phyloP scores from a whole-genome alignment of 2,888 invertebrate species.

The Ischnus inquisitorius region DNA sequence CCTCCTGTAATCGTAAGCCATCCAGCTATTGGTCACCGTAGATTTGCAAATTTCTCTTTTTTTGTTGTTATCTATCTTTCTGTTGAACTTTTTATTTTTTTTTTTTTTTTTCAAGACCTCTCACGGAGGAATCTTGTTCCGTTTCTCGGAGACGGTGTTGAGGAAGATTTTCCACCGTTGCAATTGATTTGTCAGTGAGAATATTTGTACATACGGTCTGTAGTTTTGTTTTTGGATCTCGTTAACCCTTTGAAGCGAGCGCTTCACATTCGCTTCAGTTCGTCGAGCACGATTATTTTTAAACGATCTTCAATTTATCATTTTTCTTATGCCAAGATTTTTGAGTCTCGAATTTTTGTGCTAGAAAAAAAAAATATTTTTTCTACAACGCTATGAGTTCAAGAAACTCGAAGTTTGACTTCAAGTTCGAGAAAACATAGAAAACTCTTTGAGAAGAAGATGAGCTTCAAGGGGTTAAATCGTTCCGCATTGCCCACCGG shows the following conservation, averaged over 20 bases:
- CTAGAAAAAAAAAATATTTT: no score
- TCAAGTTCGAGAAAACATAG: neutral
- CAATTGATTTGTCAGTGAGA: constrained; percentile 4
- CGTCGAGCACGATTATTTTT: neutral
- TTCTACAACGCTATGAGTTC: no score
- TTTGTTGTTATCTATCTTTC: constrained; percentile 8
- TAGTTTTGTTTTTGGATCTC: neutral
- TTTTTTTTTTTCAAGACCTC: constrained; percentile 3
- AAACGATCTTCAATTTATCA: neutral
- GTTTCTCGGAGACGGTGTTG: neutral
- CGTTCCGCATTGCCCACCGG: neutral
- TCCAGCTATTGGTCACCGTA: constrained; percentile 13
- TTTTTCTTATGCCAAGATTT: neutral
- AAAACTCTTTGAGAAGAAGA: no score
- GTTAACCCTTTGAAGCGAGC: constrained; percentile 21
- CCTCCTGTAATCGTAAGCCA: constrained; percentile 16
- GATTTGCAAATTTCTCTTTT: constrained; percentile 20
- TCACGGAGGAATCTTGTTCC: neutral
- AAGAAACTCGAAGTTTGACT: no score
- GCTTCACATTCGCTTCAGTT: neutral
- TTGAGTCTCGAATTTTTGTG: no score
- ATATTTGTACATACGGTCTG: neutral
- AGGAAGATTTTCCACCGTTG: constrained; percentile 4
- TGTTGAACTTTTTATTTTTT: constrained; percentile 13
- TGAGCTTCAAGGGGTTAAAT: constrained; percentile 2